Evolutionary conservation across 1,140 invertebrate species (phyloP).

Genomic region (Adoxophyes honmai): DNA sequence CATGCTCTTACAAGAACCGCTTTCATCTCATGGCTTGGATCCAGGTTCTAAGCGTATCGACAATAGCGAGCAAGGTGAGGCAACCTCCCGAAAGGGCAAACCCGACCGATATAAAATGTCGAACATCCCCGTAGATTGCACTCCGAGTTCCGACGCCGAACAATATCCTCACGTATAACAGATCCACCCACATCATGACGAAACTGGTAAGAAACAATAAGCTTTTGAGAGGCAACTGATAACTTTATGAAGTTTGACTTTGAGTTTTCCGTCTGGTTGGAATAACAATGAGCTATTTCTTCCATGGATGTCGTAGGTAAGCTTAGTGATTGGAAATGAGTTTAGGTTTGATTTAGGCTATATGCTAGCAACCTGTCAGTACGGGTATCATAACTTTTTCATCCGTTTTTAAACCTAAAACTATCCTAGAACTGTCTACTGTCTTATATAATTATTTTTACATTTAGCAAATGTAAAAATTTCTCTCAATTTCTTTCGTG

Average conservation of each 20-base stretch:
- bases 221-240: conserved; percentile 8
- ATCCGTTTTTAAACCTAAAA: no score
- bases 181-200: conserved; percentile 36
- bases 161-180: conserved; percentile 32
- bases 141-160: conserved; percentile 44
- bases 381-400: no score
- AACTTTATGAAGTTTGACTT: not conserved
- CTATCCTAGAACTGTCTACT: no score
- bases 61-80: conserved; percentile 69
- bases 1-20: conserved; percentile 1
- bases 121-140: conserved; percentile 51
- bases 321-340: no score
- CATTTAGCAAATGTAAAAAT: no score
- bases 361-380: no score
- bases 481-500: no score
- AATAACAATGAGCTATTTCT: no score
- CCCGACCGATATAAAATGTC: conserved; percentile 64
- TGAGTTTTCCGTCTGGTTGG: no score
- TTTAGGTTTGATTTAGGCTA: no score
- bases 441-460: no score
- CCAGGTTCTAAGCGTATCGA: conserved; percentile 47
- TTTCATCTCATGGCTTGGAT: conserved; percentile 30
- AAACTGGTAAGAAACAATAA: conserved; percentile 49
- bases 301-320: no score
- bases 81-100: conserved; percentile 68